Percentiles rank a stretch among this genome's conserved stretches.
phyloP scores from a whole-genome alignment of 2,797 vertebrate species.

The Podargus strigoides region DNA sequence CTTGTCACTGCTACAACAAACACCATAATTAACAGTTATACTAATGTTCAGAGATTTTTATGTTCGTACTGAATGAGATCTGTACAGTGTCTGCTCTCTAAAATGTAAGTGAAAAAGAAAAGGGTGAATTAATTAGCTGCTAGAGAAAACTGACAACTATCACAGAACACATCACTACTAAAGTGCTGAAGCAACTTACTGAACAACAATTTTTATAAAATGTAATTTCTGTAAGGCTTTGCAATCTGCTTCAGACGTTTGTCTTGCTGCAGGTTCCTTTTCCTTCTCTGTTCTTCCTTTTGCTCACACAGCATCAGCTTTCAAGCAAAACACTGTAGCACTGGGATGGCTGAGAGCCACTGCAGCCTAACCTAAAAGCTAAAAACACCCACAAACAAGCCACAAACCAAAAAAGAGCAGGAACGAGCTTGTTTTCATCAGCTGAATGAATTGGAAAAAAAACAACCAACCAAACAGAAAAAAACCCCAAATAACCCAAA shows the following conservation, averaged over 20 bases:
- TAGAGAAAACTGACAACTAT: background rate
- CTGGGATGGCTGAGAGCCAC: background rate
- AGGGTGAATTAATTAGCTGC: background rate
- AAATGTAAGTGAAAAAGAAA: background rate
- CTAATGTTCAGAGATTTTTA: background rate
- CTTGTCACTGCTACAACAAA: background rate
- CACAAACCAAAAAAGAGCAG: background rate
- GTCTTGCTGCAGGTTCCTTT: background rate
- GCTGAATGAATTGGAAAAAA: background rate
- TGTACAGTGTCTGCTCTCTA: background rate
- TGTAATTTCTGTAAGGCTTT: background rate
- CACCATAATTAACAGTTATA: background rate
- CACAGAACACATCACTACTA: background rate
- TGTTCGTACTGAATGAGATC: background rate
- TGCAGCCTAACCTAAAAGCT: background rate
- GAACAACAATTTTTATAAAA: background rate
- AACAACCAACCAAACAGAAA: background rate
- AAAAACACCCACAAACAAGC: background rate
- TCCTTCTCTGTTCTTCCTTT: background rate
- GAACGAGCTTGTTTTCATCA: background rate
- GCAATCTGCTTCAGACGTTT: background rate
- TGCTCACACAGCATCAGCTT: background rate
- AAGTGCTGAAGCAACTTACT: background rate
- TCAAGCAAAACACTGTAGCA: background rate
- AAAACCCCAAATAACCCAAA: no score